Percentiles rank a stretch among this genome's conserved stretches.
phyloP scores from a whole-genome alignment of 2,888 invertebrate genomes.

The Arge pagana region DNA sequence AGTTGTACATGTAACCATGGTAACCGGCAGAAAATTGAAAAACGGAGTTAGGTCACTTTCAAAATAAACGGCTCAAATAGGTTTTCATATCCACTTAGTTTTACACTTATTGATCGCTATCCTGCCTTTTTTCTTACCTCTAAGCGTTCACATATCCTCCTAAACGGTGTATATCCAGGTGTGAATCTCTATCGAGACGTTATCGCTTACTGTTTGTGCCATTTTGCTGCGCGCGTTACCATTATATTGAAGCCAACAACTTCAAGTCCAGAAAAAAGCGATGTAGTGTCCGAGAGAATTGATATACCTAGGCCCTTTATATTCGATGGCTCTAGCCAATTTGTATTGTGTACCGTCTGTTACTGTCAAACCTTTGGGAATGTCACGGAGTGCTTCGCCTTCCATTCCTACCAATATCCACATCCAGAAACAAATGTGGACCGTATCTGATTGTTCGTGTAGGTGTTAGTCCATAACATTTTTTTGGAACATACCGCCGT shows the following conservation, averaged over 20 bases:
- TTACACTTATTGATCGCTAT: no score
- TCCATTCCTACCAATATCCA: constrained; percentile 1
- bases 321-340: neutral
- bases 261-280: constrained; percentile 1
- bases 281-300: constrained; percentile 9
- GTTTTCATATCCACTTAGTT: no score
- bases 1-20: no score
- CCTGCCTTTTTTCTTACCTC: no score
- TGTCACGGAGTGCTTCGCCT: constrained; percentile 2
- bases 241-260: neutral
- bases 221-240: neutral
- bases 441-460: constrained; percentile 2
- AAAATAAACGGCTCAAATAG: no score
- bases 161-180: neutral
- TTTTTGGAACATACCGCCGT: neutral
- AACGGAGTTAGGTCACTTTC: no score
- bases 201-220: neutral
- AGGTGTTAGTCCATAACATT: constrained; percentile 2
- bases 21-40: no score
- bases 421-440: constrained; percentile 5
- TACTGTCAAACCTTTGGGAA: constrained; percentile 1
- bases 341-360: constrained; percentile 1
- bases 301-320: neutral
- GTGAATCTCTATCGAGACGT: neutral
- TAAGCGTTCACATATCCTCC: no score